Evolutionary conservation across 2,113 vertebrate genomes (phyloP).

Genomic region (Halichoeres trimaculatus): DNA sequence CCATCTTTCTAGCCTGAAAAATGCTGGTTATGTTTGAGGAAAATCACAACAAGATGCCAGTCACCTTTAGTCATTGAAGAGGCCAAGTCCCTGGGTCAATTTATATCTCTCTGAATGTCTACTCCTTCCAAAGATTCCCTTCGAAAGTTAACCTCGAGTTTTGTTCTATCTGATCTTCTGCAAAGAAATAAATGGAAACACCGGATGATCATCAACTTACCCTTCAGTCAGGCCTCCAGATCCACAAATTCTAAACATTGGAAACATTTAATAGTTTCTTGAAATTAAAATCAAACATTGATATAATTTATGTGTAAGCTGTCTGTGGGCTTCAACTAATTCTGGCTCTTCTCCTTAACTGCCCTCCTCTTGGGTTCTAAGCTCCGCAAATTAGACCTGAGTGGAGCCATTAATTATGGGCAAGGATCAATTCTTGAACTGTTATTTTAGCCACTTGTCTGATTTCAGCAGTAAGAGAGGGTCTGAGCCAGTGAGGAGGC

Average conservation of each 20-base stretch:
- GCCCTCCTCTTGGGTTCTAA: slow-evolving; percentile 51
- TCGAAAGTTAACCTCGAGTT: not conserved
- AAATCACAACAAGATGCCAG: slow-evolving; percentile 39
- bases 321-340: slow-evolving; percentile 11
- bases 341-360: slow-evolving; percentile 22
- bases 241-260: not conserved
- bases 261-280: not conserved
- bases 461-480: slow-evolving; percentile 47
- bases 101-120: slow-evolving; percentile 28
- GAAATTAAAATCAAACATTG: slow-evolving; percentile 16
- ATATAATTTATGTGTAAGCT: slow-evolving; percentile 15
- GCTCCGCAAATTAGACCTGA: slow-evolving; percentile 67
- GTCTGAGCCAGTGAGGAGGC: slow-evolving; percentile 42
- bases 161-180: not conserved
- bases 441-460: slow-evolving; percentile 78
- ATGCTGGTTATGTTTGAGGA: slow-evolving; percentile 41
- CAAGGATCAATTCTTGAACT: slow-evolving; percentile 75
- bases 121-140: not conserved
- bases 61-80: slow-evolving; percentile 4
- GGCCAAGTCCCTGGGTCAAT: slow-evolving; percentile 3
- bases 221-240: not conserved
- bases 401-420: slow-evolving; percentile 76
- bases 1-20: slow-evolving; percentile 24
- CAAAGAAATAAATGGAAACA: not conserved
- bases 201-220: not conserved